Percentiles rank a stretch among this genome's conserved stretches.
Conservation (phyloP, 2,888 invertebrate genomes). For the Fragum fragum region DNA sequence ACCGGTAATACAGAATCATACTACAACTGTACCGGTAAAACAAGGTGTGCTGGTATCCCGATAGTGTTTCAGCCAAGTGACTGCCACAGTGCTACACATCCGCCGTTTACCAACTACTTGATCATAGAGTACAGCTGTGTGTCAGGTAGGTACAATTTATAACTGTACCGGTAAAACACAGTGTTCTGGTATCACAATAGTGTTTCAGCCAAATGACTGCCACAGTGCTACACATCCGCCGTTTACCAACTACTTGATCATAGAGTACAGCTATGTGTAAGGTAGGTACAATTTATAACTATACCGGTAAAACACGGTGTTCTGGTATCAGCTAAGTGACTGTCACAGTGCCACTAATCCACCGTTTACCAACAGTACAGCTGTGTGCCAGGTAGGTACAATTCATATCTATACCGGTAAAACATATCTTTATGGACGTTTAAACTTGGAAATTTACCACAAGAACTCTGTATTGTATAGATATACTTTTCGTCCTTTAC, state of each 20-base stretch:
- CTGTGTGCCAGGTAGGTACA: too few relatives aligned
- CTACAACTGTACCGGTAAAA: constrained; percentile 27
- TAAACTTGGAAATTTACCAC: too few relatives aligned
- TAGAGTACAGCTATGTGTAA: constrained; percentile 44
- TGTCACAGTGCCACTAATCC: neutral
- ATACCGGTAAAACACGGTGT: neutral
- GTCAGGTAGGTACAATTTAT: constrained; percentile 22
- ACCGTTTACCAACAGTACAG: too few relatives aligned
- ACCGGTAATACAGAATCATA: constrained; percentile 26
- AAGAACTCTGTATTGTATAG: too few relatives aligned
- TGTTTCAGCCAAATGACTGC: constrained; percentile 30
- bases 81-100: constrained; percentile 17
- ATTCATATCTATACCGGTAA: too few relatives aligned
- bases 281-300: constrained; percentile 16
- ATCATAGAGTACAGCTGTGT: constrained; percentile 45
- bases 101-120: constrained; percentile 41
- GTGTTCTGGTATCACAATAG: constrained; percentile 36
- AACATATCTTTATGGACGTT: too few relatives aligned
- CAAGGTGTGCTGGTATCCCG: constrained; percentile 28
- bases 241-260: constrained; percentile 43
- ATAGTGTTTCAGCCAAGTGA: constrained; percentile 29
- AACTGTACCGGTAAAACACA: constrained; percentile 27
- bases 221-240: neutral
- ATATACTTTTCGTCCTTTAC: too few relatives aligned
- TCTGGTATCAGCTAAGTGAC: neutral